Conservation (phyloP, 2,113 vertebrate species). For the Kobus ellipsiprymnus region DNA sequence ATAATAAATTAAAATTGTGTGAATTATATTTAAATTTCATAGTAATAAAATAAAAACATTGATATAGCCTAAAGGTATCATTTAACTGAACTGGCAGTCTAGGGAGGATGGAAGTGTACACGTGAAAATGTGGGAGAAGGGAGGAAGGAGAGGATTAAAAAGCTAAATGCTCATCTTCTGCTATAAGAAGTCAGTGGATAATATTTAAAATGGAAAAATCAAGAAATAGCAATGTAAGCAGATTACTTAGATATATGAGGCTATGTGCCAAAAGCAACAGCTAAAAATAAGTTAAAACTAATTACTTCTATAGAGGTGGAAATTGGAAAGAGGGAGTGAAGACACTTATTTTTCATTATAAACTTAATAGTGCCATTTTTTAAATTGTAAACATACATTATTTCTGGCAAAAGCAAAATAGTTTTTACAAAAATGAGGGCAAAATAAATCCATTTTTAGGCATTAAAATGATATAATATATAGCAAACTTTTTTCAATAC, state of each 20-base stretch:
- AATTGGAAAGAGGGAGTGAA: neutral
- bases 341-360: neutral
- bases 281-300: slow-evolving; percentile 20
- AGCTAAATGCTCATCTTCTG: neutral
- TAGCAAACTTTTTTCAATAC: neutral
- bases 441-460: neutral
- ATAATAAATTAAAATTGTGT: neutral
- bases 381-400: neutral
- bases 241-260: neutral
- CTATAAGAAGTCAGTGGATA: neutral
- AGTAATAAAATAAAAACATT: neutral
- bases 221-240: neutral
- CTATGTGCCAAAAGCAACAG: neutral
- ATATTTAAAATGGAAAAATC: neutral
- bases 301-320: neutral
- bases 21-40: neutral
- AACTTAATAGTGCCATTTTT: slow-evolving; percentile 9
- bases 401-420: neutral
- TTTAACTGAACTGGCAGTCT: neutral
- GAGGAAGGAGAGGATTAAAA: neutral
- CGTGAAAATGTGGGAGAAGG: neutral
- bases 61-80: neutral
- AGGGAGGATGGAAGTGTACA: neutral
- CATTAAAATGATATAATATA: neutral
- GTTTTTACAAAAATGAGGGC: neutral